A percentile compares a stretch with the other conserved stretches of the same genome.
These are phyloP conservation scores for Megalops cyprinoides DNA, from an alignment of 2,797 vertebrate species.

Conservation along the genomic window DNA sequence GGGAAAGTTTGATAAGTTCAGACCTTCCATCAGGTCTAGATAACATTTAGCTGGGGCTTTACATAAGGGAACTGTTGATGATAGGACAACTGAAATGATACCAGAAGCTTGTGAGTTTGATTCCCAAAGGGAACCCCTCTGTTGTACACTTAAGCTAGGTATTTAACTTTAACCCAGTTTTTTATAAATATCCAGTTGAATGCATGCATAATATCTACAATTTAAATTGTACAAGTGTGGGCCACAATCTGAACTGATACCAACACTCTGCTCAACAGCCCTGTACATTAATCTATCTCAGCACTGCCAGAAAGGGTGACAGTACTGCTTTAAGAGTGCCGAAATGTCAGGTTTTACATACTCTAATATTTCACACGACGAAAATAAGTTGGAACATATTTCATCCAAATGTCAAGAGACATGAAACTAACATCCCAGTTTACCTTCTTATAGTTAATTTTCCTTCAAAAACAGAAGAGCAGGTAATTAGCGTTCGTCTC, in stretches of 20 bases:
- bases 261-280: neutral
- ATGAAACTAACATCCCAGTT: slow-evolving; percentile 25
- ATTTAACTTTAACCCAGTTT: neutral
- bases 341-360: slow-evolving; percentile 82
- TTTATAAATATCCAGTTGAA: neutral
- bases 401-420: slow-evolving; percentile 36
- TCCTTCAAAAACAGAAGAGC: slow-evolving; percentile 14
- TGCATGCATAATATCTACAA: neutral
- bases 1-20: neutral
- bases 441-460: slow-evolving; percentile 16
- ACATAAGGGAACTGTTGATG: neutral
- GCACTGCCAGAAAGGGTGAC: slow-evolving; percentile 68
- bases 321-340: slow-evolving; percentile 62
- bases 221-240: too few relatives aligned
- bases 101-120: neutral
- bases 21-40: neutral
- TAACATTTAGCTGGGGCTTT: too few relatives aligned
- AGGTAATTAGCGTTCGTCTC: slow-evolving; percentile 34
- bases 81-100: neutral
- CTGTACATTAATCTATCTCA: neutral
- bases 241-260: neutral
- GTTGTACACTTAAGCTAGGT: neutral
- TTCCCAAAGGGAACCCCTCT: neutral
- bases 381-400: slow-evolving; percentile 47
- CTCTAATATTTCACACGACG: slow-evolving; percentile 69